Base-by-base conservation (phyloP, 2,113 vertebrate species). In the Emberiza fucata region DNA sequence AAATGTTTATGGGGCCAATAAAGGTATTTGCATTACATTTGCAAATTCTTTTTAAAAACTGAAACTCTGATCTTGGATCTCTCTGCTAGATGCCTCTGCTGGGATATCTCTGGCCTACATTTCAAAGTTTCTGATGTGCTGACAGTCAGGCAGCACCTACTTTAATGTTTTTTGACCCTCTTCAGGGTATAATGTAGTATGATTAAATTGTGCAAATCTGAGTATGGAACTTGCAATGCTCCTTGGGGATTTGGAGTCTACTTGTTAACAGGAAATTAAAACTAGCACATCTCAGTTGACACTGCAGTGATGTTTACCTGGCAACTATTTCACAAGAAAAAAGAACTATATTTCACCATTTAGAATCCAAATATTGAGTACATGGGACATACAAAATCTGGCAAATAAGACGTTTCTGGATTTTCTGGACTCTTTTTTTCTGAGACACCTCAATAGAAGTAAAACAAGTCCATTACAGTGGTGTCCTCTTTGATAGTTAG, bases 211-310 rank as follows among this genome's bases (percentile, higher is more conserved):
- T 61, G 33, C 37, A 94, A 54, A 72, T 68, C 33, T 60, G 44
- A 75, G 11, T 35, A 33, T 53, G 27, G 45, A 84, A 81, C 39
- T 66, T n/a, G 24, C 33, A 91, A 39, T 90, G 27, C 7, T 87
- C 11, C 63, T 87, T 73, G 23, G n/a, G 39, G 31, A 86, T 54
- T 47, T 35, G 37, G 25, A 40, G 50, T 42, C 60, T 92, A 39
- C 75, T 81, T 90, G 15, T 81, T 92, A 93, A 77, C 22, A 81
- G 27, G 40, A 95, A 93, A 78, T 88, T 84, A 76, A 86, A 82
- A 54, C 28, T 48, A 87, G n/a, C 3, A 8, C 29, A 40, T 75
- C 54, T 91, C 86, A 68, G 64, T 40, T 68, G 47, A 83, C 37
- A 37, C 35, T 65, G 51, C 40, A 60, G 10, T 61, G 24, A 56